Conservation (phyloP, 2,113 vertebrate genomes). For the Heptranchias perlo region DNA sequence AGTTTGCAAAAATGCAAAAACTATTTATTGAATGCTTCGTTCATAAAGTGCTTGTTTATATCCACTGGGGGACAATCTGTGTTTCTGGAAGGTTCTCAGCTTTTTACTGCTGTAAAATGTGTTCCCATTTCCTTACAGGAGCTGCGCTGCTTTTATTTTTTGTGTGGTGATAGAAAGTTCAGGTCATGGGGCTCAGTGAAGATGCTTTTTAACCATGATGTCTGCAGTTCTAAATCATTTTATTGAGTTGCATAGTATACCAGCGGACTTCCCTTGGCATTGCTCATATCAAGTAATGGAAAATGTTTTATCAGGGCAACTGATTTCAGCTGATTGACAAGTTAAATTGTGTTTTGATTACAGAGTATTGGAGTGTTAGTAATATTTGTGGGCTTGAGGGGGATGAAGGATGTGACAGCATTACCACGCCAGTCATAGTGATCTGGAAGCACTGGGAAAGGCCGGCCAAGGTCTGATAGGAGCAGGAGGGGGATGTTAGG, state of each 20-base stretch:
- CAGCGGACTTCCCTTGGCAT: neutral
- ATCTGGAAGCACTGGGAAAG: neutral
- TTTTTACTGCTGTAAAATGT: neutral
- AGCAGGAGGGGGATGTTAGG: neutral
- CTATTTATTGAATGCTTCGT: neutral
- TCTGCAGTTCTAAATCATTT: neutral
- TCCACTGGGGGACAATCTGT: neutral
- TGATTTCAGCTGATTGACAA: neutral
- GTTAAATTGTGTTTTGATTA: neutral
- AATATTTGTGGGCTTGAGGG: neutral
- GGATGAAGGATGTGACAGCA: neutral
- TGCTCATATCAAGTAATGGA: neutral
- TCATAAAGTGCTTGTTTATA: neutral
- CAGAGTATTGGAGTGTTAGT: neutral
- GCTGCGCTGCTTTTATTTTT: neutral
- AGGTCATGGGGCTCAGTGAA: neutral
- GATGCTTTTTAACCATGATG: neutral
- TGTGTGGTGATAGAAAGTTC: neutral
- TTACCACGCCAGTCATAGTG: neutral
- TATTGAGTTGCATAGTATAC: neutral
- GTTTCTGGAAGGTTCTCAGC: neutral
- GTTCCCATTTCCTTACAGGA: neutral
- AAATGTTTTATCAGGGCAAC: neutral
- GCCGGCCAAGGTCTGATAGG: neutral
- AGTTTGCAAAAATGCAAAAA: neutral